phyloP scores from a whole-genome alignment of 2,113 vertebrate genomes.

The Stegastes partitus region DNA sequence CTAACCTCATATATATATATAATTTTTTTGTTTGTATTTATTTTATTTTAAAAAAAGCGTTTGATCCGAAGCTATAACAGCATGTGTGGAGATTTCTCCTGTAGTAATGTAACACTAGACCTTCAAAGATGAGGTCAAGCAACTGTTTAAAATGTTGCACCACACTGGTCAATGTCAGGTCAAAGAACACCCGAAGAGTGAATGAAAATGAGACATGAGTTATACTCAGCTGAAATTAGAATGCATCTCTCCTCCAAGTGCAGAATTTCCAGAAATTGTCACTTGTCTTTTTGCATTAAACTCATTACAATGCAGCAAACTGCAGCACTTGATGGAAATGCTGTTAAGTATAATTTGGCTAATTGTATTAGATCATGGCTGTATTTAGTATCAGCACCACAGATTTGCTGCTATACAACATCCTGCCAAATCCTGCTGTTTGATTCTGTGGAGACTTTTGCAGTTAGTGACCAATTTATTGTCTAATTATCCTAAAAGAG shows the following conservation, averaged over 20 bases:
- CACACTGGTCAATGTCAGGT: background rate
- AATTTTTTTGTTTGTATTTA: too few relatives aligned
- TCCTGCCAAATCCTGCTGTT: conserved; percentile 36
- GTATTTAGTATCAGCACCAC: conserved; percentile 23
- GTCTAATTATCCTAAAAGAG: conserved; percentile 75
- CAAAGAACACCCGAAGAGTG: conserved; percentile 10
- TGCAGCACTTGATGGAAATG: conserved; percentile 11
- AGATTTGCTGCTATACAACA: conserved; percentile 4
- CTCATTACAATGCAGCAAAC: conserved; percentile 29
- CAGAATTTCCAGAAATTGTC: background rate
- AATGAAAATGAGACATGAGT: background rate
- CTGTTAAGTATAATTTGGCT: conserved; percentile 50
- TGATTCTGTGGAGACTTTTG: conserved; percentile 50
- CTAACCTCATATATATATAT: background rate
- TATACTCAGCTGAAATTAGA: background rate
- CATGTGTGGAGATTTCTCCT: background rate
- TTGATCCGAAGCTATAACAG: conserved; percentile 14
- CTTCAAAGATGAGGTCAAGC: conserved; percentile 13
- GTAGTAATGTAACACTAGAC: background rate
- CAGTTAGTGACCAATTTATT: conserved; percentile 71
- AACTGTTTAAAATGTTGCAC: conserved; percentile 27
- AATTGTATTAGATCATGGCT: conserved; percentile 39
- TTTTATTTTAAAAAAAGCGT: background rate
- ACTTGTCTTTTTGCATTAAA: conserved; percentile 10
- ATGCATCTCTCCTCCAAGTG: background rate